Evolutionary conservation across 2,113 vertebrate species (phyloP).

Genomic region (Chloroceryle aenea): DNA sequence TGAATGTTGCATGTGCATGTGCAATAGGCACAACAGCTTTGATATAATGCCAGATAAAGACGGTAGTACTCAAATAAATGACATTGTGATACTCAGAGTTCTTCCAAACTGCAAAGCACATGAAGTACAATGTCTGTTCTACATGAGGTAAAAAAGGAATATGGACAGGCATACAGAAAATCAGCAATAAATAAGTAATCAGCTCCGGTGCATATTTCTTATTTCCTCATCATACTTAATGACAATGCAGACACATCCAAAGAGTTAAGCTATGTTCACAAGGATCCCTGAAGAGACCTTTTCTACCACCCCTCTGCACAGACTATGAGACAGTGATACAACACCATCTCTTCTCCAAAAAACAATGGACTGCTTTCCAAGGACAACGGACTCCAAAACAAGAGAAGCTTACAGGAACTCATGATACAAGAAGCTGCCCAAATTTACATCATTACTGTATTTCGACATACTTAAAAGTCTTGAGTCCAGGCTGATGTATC

Average conservation of each 20-base stretch:
- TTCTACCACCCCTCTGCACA: background rate
- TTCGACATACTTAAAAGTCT: background rate
- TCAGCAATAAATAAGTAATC: background rate
- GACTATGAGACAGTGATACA: background rate
- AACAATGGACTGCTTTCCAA: background rate
- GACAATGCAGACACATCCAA: background rate
- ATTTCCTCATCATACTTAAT: background rate
- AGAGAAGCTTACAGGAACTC: background rate
- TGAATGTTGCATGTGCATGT: background rate
- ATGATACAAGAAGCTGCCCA: background rate
- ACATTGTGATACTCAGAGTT: background rate
- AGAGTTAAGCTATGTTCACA: background rate
- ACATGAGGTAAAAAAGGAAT: background rate
- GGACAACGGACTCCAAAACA: background rate
- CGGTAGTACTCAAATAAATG: background rate
- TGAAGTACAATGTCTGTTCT: background rate
- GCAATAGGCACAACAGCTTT: background rate
- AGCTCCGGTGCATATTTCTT: background rate
- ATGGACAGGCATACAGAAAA: background rate
- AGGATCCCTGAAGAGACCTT: background rate
- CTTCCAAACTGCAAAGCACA: background rate
- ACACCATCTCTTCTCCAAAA: background rate
- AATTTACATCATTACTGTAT: background rate
- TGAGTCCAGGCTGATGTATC: background rate
- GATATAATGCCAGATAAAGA: background rate